These are phyloP conservation scores for Alligator mississippiensis DNA, from an alignment of 2,113 vertebrate genomes.

Conservation along the genomic window DNA sequence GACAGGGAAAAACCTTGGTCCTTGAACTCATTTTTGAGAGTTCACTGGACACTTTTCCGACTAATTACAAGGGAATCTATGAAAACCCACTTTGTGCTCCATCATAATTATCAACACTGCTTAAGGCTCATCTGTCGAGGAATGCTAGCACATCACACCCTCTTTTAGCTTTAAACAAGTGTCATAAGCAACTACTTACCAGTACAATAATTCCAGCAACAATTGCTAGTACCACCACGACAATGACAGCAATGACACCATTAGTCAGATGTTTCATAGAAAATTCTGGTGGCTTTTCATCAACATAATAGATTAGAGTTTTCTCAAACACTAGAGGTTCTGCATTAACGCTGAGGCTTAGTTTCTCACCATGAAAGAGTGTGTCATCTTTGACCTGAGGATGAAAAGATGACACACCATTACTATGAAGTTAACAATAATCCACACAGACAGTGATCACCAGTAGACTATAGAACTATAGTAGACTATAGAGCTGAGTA, in stretches of 20 bases:
- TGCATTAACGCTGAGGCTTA: conserved; percentile 50
- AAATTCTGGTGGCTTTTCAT: conserved; percentile 88
- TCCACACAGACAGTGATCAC: not conserved
- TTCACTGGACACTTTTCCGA: no score
- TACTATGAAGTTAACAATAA: not conserved
- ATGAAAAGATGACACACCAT: not conserved
- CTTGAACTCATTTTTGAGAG: no score
- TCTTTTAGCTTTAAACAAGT: no score
- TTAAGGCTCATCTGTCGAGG: not conserved
- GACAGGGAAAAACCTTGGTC: no score
- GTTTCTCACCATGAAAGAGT: conserved; percentile 58
- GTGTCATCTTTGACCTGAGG: no score
- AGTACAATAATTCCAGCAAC: conserved; percentile 86
- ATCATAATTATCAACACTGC: no score
- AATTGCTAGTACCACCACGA: conserved; percentile 87
- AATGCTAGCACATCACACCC: no score
- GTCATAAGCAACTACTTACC: conserved; percentile 79
- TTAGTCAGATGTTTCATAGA: conserved; percentile 87
- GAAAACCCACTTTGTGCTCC: no score
- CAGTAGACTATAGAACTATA: no score
- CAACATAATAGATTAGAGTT: conserved; percentile 89
- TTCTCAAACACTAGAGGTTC: conserved; percentile 72
- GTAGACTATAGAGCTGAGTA: no score
- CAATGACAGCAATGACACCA: conserved; percentile 93
- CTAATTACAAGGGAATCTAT: no score